Conservation (phyloP, 1,140 invertebrate species). For the Bicyclus anynana region DNA sequence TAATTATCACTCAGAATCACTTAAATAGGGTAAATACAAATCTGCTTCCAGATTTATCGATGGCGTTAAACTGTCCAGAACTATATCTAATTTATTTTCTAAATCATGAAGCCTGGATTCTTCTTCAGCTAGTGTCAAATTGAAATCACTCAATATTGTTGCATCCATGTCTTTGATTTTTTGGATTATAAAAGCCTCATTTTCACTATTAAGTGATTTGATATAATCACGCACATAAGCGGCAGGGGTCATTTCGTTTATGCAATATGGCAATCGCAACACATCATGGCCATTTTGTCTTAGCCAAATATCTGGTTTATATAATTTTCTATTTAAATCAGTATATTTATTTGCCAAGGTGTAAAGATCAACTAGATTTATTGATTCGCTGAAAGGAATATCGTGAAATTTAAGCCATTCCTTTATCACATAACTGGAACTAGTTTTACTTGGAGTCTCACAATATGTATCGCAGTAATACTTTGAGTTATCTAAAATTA, state of each 20-base stretch:
- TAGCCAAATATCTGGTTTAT: slow-evolving; percentile 28
- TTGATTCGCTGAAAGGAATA: slow-evolving; percentile 23
- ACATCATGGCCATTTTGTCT: slow-evolving; percentile 21
- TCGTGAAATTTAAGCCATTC: slow-evolving; percentile 34
- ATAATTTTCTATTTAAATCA: slow-evolving; percentile 24
- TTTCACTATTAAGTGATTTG: no score
- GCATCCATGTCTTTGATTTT: not conserved
- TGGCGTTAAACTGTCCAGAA: slow-evolving; percentile 5
- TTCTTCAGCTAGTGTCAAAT: slow-evolving; percentile 3
- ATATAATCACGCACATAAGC: not conserved
- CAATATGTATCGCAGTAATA: slow-evolving; percentile 17
- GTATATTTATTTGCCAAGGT: slow-evolving; percentile 29
- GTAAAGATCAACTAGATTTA: slow-evolving; percentile 34
- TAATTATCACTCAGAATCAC: slow-evolving; percentile 18
- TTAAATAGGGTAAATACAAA: slow-evolving; percentile 21
- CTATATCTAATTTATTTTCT: slow-evolving; percentile 13
- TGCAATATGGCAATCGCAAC: slow-evolving; percentile 30
- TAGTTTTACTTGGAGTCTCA: slow-evolving; percentile 21
- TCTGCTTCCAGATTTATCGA: slow-evolving; percentile 4
- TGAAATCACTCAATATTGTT: not conserved
- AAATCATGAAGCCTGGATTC: slow-evolving; percentile 7
- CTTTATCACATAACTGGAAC: slow-evolving; percentile 32
- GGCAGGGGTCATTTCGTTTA: slow-evolving; percentile 25
- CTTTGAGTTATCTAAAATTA: slow-evolving; percentile 29
- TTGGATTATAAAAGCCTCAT: no score